Percentiles rank a stretch among this genome's conserved stretches.
These are phyloP conservation scores for Drosophila percnosoma DNA, from an alignment of 2,888 invertebrate genomes.

Conservation along the genomic window DNA sequence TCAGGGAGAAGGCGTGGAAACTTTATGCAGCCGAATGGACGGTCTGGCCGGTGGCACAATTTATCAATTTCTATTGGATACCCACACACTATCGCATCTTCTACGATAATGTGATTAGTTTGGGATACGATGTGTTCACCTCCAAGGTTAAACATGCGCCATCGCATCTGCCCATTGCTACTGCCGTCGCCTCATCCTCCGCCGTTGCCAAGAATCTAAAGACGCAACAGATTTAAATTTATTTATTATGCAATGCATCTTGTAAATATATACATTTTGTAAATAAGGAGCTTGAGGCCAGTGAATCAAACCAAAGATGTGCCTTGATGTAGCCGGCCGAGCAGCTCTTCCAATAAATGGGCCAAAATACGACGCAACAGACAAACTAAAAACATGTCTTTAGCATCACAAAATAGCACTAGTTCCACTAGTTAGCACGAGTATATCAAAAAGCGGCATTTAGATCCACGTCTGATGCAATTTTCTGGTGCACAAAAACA, in stretches of 20 bases:
- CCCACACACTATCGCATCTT: constrained; percentile 93
- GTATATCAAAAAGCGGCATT: constrained; percentile 20
- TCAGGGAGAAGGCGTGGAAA: constrained; percentile 90
- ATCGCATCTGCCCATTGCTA: constrained; percentile 39
- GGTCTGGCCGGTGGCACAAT: constrained; percentile 96
- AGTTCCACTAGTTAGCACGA: neutral
- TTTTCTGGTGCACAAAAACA: neutral
- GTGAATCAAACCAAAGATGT: constrained; percentile 8
- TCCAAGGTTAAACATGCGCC: constrained; percentile 90
- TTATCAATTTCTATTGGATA: constrained; percentile 95
- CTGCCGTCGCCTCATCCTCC: neutral
- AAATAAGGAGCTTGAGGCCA: constrained; percentile 7
- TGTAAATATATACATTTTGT: constrained; percentile 27
- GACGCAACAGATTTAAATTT: constrained; percentile 16
- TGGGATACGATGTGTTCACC: constrained; percentile 94
- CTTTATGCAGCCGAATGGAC: constrained; percentile 95
- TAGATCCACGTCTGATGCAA: constrained; percentile 41
- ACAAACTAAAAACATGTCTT: neutral
- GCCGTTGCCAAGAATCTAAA: constrained; percentile 31
- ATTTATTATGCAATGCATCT: constrained; percentile 2
- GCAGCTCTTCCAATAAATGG: constrained; percentile 22
- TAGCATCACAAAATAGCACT: constrained; percentile 12
- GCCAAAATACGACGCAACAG: constrained; percentile 16
- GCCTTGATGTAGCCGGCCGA: constrained; percentile 13
- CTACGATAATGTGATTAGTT: constrained; percentile 93